Evolutionary conservation across 2,888 invertebrate species (phyloP), one percentile per base, ranked within the genome.

Genomic region (Euproctis similis): DNA sequence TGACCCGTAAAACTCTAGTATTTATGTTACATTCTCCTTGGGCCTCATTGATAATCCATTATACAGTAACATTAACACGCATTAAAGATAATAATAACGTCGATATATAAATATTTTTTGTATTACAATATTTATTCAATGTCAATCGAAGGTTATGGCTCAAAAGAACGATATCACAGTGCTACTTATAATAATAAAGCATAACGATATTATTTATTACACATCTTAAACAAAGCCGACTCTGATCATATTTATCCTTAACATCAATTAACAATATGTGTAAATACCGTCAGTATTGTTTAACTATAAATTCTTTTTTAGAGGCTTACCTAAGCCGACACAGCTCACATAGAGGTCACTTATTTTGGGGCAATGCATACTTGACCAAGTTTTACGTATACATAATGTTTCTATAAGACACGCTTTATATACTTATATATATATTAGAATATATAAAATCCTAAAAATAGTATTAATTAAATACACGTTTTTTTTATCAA

Each of bases 1-100:
- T 72, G 71, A 76, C 77, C 77, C 71, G 72, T 73, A 75, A 77
- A 80, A 72, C 67, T 72, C 49, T 59, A 70, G 67, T 70, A 63
- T 73, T 80, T 71, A 64, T 69, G 64, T 67, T 67, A 62, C 56
- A 69, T 67, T 68, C 70, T 59, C 59, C 56, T 58, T 60, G 59
- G 49, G 58, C 62, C 67, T 57, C 69, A 9, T 17, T 17, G 8
- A 17, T 17, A 17, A 17, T 17, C n/a, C 7, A 18, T n/a, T 7
- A n/a, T 2, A 19, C 17, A n/a, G 4, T 3, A 17, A 17, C 8
- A 17, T 17, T 8, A 17, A 17, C 17, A 8, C 1, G 6, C 8
- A 17, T 17, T 17, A 2, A 17, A 8, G 19, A 19, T 19, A 8
- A 8, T 8, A 19, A 19, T 8, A 19, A 4, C 8, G 14, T 14